phyloP scores from a whole-genome alignment of 2,797 vertebrate genomes.

The Austrolebias charrua region DNA sequence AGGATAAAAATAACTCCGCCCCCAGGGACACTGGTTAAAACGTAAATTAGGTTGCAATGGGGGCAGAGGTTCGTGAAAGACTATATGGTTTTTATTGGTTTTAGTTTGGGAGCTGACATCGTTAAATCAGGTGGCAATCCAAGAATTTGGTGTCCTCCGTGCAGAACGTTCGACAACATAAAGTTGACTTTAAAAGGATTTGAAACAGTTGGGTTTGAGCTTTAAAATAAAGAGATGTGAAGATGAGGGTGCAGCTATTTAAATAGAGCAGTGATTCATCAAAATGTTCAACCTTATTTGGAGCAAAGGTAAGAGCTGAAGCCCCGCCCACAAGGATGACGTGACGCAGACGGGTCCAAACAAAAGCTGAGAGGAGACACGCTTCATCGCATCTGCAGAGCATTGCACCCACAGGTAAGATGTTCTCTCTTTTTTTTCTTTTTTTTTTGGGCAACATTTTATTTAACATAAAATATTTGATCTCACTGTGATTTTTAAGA shows the following conservation, averaged over 20 bases:
- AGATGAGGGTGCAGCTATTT: not conserved
- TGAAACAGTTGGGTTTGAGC: too few species aligned
- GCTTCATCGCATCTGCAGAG: conserved; percentile 43
- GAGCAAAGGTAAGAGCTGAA: conserved; percentile 58
- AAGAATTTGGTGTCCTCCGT: too few species aligned
- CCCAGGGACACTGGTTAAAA: conserved; percentile 25
- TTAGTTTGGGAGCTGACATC: not conserved
- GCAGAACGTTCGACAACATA: too few species aligned
- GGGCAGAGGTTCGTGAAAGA: conserved; percentile 16
- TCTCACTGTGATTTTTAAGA: too few species aligned
- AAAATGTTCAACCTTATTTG: conserved; percentile 40
- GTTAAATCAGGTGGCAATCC: too few species aligned
- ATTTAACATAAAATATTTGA: not conserved
- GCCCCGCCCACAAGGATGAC: conserved; percentile 65
- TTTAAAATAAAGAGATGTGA: too few species aligned
- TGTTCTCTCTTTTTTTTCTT: not conserved
- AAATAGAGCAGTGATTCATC: conserved; percentile 53
- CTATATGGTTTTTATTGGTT: conserved; percentile 24
- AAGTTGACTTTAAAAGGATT: too few species aligned
- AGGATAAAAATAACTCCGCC: conserved; percentile 69
- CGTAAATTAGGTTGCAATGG: conserved; percentile 52
- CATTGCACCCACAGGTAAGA: conserved; percentile 59
- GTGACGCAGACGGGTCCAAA: conserved; percentile 70
- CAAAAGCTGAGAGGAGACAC: conserved; percentile 39
- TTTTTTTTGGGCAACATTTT: too few species aligned